phyloP scores from a whole-genome alignment of 2,113 vertebrate species.

The Ptilorrhoa leucosticta region DNA sequence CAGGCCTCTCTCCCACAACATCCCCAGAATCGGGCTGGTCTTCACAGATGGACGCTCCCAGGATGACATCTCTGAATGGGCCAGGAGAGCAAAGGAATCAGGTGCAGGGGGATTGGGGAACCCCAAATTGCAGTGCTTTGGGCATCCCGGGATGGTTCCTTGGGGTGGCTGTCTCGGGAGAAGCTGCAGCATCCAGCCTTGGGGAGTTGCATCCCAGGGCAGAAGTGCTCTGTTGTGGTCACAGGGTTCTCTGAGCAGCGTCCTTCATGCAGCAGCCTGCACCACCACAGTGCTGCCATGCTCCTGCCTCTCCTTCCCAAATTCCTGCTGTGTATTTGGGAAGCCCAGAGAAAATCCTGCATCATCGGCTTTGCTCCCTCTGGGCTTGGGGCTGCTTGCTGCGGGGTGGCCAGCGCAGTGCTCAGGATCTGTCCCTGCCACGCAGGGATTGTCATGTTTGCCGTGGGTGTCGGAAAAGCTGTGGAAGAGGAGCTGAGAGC shows the following conservation, averaged over 20 bases:
- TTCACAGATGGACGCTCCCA: conserved; percentile 97
- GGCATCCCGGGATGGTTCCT: not conserved
- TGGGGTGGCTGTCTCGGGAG: not conserved
- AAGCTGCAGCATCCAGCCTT: not conserved
- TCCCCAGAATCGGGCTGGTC: conserved; percentile 88
- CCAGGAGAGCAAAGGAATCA: conserved; percentile 88
- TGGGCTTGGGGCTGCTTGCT: not conserved
- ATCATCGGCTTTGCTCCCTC: not conserved
- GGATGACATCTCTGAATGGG: conserved; percentile 92
- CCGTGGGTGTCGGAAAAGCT: conserved; percentile 93
- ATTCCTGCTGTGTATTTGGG: not conserved
- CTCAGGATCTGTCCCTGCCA: not conserved
- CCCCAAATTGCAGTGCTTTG: not conserved
- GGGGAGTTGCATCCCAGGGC: not conserved
- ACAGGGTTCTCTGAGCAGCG: not conserved
- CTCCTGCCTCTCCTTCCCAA: not conserved
- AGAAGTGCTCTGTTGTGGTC: rapidly evolving
- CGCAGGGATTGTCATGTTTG: conserved; percentile 93
- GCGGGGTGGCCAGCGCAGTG: rapidly evolving
- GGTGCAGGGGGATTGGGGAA: conserved; percentile 61
- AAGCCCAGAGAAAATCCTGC: not conserved
- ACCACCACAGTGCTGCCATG: rapidly evolving
- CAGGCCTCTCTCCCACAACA: conserved; percentile 72
- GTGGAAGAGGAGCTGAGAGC: conserved; percentile 92
- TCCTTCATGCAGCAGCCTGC: not conserved